These are phyloP conservation scores for Ptychodera flava DNA, from an alignment of 35 echinoderm and acorn worm species.

Conservation along the genomic window DNA sequence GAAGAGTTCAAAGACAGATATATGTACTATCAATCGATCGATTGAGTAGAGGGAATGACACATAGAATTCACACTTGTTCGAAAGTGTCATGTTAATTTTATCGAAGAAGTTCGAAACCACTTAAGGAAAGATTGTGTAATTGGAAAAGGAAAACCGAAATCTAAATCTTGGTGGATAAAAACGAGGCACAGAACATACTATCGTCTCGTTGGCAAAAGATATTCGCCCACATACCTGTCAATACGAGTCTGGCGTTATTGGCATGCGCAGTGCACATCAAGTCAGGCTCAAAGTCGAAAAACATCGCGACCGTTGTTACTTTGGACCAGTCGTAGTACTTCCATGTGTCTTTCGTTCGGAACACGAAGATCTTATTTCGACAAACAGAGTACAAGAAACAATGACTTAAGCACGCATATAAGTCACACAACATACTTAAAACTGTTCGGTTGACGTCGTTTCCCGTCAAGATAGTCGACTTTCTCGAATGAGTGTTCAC, in stretches of 20 bases:
- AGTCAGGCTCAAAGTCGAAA: slow-evolving; percentile 10
- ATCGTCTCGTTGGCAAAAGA: too few relatives aligned
- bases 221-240: background rate
- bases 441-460: too few relatives aligned
- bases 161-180: background rate
- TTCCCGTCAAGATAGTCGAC: too few relatives aligned
- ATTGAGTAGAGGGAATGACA: background rate
- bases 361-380: slow-evolving; percentile 28
- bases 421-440: too few relatives aligned
- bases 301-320: slow-evolving; percentile 39
- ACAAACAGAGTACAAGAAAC: background rate
- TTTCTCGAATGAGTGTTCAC: too few relatives aligned
- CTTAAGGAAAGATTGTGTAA: background rate
- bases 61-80: background rate
- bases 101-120: background rate
- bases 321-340: slow-evolving; percentile 26
- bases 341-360: slow-evolving; percentile 10
- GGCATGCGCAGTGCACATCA: slow-evolving; percentile 40
- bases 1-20: too few relatives aligned
- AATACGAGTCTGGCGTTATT: slow-evolving; percentile 24
- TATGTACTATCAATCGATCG: too few relatives aligned
- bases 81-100: background rate
- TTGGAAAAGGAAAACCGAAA: background rate
- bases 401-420: background rate
- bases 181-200: too few relatives aligned